phyloP scores from a whole-genome alignment of 2,113 vertebrate species.

The Psophia crepitans region DNA sequence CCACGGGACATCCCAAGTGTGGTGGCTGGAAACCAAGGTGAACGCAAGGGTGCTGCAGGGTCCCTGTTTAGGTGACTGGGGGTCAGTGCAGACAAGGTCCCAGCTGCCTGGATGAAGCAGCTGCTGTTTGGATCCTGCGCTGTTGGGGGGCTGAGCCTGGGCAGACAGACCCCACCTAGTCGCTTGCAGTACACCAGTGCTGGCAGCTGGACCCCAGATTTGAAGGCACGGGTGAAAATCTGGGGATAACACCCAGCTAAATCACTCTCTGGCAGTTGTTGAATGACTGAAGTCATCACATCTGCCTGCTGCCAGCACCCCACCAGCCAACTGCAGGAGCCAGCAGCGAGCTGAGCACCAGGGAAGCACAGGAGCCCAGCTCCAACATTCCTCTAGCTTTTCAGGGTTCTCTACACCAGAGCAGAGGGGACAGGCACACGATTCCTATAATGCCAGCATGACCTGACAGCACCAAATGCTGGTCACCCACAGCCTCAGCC shows the following conservation, averaged over 20 bases:
- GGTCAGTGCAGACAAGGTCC: neutral
- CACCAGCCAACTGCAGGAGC: neutral
- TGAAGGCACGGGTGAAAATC: neutral
- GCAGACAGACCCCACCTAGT: neutral
- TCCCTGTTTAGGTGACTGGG: neutral
- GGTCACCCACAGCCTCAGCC: neutral
- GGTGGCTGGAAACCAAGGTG: neutral
- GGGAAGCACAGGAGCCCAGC: neutral
- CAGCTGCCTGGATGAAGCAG: neutral
- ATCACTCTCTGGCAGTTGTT: neutral
- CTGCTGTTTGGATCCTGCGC: neutral
- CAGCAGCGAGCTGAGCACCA: neutral
- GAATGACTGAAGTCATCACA: neutral
- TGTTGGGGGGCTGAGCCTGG: neutral
- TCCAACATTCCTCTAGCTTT: neutral
- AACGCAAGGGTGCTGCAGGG: neutral
- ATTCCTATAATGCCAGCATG: neutral
- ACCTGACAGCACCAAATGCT: neutral
- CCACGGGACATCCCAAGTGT: fast-evolving
- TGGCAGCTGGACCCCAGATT: neutral
- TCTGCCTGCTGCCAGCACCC: neutral
- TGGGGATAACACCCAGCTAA: neutral
- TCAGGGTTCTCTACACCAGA: neutral
- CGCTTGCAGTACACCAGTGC: neutral
- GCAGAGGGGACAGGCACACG: no score